Evolutionary conservation across 1,140 invertebrate species (phyloP).

Genomic region (Solenopsis fugax): DNA sequence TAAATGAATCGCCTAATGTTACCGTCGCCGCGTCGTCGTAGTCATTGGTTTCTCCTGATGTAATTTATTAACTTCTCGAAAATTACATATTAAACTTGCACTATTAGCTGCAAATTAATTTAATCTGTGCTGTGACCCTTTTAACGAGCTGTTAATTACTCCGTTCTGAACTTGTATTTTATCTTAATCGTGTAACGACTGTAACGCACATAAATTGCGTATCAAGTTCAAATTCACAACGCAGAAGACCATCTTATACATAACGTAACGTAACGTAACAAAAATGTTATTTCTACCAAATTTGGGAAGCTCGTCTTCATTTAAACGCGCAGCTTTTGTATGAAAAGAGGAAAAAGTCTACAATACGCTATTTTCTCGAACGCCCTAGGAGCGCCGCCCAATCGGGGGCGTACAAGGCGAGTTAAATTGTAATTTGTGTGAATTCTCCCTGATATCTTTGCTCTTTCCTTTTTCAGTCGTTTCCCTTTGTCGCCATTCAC

Average conservation of each 20-base stretch:
- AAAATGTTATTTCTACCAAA: neutral
- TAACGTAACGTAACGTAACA: conserved; percentile 22
- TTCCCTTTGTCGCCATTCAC: conserved; percentile 29
- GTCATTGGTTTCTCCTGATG: neutral
- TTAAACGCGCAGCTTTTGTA: neutral
- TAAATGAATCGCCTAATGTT: neutral
- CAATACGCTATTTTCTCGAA: conserved; percentile 24
- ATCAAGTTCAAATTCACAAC: neutral
- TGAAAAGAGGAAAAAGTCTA: neutral
- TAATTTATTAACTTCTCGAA: conserved; percentile 21
- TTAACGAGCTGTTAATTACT: conserved; percentile 26
- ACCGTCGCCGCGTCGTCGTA: too few relatives aligned
- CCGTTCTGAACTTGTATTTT: neutral
- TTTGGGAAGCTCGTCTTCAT: neutral
- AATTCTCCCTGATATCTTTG: conserved; percentile 1
- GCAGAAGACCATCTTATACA: neutral
- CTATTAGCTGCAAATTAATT: conserved; percentile 9
- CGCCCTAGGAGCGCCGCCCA: neutral
- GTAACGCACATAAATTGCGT: neutral
- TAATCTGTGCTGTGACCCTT: neutral
- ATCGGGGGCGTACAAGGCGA: neutral
- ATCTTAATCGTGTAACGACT: conserved; percentile 15
- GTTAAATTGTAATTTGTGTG: conserved; percentile 30
- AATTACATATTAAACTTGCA: neutral
- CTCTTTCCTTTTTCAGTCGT: neutral